A percentile compares a stretch with the other conserved stretches of the same genome.
phyloP scores from a whole-genome alignment of 1,140 invertebrate genomes.

The Tenebrio molitor region DNA sequence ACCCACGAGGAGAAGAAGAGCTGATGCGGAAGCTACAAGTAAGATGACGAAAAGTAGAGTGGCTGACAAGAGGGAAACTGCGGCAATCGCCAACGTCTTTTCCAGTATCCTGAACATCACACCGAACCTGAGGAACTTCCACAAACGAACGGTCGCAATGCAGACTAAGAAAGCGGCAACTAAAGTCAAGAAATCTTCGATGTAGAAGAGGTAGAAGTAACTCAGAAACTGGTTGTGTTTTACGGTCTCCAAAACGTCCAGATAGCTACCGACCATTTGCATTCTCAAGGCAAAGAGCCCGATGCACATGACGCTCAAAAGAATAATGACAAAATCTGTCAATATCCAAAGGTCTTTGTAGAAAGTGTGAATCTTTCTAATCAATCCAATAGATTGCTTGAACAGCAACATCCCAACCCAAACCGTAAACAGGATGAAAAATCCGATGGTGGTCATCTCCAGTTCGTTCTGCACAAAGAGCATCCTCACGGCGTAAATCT shows the following conservation, averaged over 20 bases:
- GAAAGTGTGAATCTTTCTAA: not conserved
- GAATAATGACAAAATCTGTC: slow-evolving; percentile 41
- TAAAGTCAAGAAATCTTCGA: slow-evolving; percentile 46
- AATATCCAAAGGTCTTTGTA: slow-evolving; percentile 41
- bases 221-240: slow-evolving; percentile 58
- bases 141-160: slow-evolving; percentile 54
- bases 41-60: slow-evolving; percentile 42
- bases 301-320: slow-evolving; percentile 29
- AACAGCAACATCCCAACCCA: slow-evolving; percentile 10
- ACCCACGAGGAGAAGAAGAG: slow-evolving; percentile 42
- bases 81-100: slow-evolving; percentile 48
- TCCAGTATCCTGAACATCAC: slow-evolving; percentile 53
- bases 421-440: slow-evolving; percentile 12
- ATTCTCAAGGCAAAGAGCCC: slow-evolving; percentile 26
- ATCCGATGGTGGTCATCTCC: not conserved
- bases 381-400: not conserved
- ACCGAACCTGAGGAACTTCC: slow-evolving; percentile 56
- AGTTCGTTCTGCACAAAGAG: no score
- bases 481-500: not conserved
- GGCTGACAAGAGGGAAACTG: slow-evolving; percentile 38
- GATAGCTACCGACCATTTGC: slow-evolving; percentile 28
- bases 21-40: slow-evolving; percentile 41
- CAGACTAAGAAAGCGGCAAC: slow-evolving; percentile 53
- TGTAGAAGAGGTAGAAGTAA: slow-evolving; percentile 52
- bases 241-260: slow-evolving; percentile 40